These are phyloP conservation scores for Gadus chalcogrammus DNA, from an alignment of 2,113 vertebrate genomes.

Conservation along the genomic window DNA sequence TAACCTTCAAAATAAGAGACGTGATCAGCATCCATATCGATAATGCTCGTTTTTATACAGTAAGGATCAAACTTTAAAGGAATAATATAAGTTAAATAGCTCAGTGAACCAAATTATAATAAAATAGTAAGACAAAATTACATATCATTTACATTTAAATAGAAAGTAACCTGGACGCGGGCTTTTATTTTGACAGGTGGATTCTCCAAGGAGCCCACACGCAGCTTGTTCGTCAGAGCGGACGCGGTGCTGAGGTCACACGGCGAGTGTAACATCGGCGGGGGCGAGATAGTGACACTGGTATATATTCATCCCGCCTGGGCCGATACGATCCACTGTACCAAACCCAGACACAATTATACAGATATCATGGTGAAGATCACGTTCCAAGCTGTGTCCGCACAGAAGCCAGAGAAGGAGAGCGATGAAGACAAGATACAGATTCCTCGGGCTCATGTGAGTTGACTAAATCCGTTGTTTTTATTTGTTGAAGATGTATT, in stretches of 20 bases:
- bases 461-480: constrained; percentile 48
- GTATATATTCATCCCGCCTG: constrained; percentile 52
- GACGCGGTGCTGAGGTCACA: constrained; percentile 64
- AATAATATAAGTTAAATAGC: background rate
- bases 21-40: fast-evolving
- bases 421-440: constrained; percentile 69
- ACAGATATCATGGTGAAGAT: constrained; percentile 85
- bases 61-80: background rate
- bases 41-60: background rate
- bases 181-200: constrained; percentile 66
- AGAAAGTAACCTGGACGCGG: fast-evolving
- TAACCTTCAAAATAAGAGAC: constrained; percentile 63
- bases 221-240: constrained; percentile 58
- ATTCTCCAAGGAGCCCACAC: constrained; percentile 63
- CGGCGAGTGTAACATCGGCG: constrained; percentile 23
- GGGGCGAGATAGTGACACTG: constrained; percentile 40
- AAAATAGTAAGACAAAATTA: background rate
- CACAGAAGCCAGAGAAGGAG: constrained; percentile 80
- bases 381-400: constrained; percentile 78
- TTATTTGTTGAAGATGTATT: constrained; percentile 2
- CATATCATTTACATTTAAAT: fast-evolving
- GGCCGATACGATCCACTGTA: constrained; percentile 36
- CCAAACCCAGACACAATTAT: constrained; percentile 24
- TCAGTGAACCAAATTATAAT: background rate
- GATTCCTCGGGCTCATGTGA: constrained; percentile 75